phyloP scores from a whole-genome alignment of 2,113 vertebrate genomes.

The Numida meleagris region DNA sequence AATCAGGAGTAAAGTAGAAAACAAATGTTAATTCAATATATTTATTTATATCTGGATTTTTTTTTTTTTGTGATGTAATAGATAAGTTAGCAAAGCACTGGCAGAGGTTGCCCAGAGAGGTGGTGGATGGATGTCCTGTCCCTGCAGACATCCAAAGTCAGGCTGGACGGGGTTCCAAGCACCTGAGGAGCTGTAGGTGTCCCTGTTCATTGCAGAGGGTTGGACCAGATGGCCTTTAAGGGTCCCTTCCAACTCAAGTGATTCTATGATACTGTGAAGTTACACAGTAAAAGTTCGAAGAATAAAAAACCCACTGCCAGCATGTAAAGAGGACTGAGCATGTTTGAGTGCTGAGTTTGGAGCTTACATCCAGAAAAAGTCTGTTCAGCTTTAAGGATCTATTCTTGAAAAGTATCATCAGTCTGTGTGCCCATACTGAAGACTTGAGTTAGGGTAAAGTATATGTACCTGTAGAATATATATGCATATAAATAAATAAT shows the following conservation, averaged over 20 bases:
- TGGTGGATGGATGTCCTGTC: too few relatives aligned
- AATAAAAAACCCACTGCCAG: neutral
- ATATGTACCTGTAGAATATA: neutral
- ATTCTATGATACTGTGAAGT: neutral
- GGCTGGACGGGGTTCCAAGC: too few relatives aligned
- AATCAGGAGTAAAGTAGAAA: neutral
- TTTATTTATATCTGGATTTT: neutral
- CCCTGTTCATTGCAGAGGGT: too few relatives aligned
- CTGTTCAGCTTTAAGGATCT: neutral
- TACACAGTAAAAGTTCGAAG: neutral
- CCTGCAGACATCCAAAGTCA: too few relatives aligned
- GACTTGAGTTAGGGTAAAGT: neutral
- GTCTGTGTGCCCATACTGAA: neutral
- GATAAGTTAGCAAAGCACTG: neutral
- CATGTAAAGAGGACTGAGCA: neutral
- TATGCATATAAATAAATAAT: neutral
- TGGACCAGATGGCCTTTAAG: too few relatives aligned
- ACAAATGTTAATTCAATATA: neutral
- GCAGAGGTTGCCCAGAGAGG: too few relatives aligned
- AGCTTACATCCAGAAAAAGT: neutral
- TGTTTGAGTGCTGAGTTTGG: neutral
- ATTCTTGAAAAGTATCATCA: neutral
- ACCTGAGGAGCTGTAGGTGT: too few relatives aligned
- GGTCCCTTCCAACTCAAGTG: too few relatives aligned
- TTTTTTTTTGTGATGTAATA: too few relatives aligned